phyloP scores from a whole-genome alignment of 2,888 invertebrate species.

The Quadroppia sp. region DNA sequence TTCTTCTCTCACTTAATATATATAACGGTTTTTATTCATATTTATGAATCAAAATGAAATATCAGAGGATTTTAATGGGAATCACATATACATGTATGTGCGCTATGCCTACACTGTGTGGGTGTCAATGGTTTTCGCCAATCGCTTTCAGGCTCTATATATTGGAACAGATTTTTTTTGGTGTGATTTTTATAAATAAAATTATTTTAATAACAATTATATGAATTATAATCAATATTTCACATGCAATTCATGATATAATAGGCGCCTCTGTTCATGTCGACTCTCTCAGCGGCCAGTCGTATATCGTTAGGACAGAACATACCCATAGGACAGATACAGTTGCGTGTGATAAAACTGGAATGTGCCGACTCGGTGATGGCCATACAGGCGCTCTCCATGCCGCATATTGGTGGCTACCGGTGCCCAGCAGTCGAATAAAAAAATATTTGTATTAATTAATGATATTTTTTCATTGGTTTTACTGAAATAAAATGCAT shows the following conservation, averaged over 20 bases:
- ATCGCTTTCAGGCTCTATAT: too few relatives aligned
- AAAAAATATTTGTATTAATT: too few relatives aligned
- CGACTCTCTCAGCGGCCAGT: conserved; percentile 40
- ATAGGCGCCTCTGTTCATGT: conserved; percentile 43
- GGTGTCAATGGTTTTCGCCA: too few relatives aligned
- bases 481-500: too few relatives aligned
- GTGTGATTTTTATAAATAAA: neutral
- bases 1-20: too few relatives aligned
- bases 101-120: too few relatives aligned
- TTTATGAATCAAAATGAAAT: too few relatives aligned
- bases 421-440: neutral
- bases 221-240: neutral
- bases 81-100: too few relatives aligned
- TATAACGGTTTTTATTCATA: too few relatives aligned
- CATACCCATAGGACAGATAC: conserved; percentile 43
- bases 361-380: conserved; percentile 42
- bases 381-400: conserved; percentile 42
- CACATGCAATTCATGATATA: conserved; percentile 43
- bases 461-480: too few relatives aligned
- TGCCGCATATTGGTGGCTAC: conserved; percentile 44
- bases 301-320: conserved; percentile 44
- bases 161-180: neutral
- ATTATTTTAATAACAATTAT: neutral
- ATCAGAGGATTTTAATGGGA: too few relatives aligned
- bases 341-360: conserved; percentile 43